A percentile compares a stretch with the other conserved stretches of the same genome.
Conservation (phyloP, 2,888 invertebrate species). For the Galeopsomyia nigrocyanea region DNA sequence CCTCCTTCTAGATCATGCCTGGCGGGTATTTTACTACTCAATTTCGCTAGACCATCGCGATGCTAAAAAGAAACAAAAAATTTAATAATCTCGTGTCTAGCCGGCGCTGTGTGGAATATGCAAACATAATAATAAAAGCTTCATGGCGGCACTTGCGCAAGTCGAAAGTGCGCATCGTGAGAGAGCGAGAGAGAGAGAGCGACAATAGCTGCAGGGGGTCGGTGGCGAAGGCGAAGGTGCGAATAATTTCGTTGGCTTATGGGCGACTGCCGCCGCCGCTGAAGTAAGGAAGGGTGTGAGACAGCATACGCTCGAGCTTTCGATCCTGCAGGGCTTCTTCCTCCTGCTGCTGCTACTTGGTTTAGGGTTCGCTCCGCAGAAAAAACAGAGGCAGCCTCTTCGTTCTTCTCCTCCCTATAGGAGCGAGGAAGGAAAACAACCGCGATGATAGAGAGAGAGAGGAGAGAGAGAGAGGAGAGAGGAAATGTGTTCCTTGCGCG, state of each 20-base stretch:
- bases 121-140: neutral
- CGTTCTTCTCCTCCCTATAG: too few relatives aligned
- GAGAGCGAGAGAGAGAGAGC: too few relatives aligned
- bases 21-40: too few relatives aligned
- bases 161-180: neutral
- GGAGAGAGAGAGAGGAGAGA: too few relatives aligned
- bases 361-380: slow-evolving; percentile 30
- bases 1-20: too few relatives aligned
- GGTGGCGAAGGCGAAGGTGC: slow-evolving; percentile 23
- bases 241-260: slow-evolving; percentile 37
- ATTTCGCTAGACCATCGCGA: too few relatives aligned
- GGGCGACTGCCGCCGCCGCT: too few relatives aligned
- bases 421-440: slow-evolving; percentile 3
- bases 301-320: slow-evolving; percentile 10
- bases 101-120: too few relatives aligned
- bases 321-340: slow-evolving; percentile 33
- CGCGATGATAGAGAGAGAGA: neutral
- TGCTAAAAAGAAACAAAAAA: too few relatives aligned
- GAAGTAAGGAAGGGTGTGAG: neutral
- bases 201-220: slow-evolving; percentile 22
- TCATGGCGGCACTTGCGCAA: neutral
- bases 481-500: neutral
- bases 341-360: neutral
- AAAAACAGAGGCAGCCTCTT: slow-evolving; percentile 13
- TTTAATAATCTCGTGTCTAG: too few relatives aligned